Conservation (phyloP, 2,113 vertebrate species). For the Solenodon paradoxus region DNA sequence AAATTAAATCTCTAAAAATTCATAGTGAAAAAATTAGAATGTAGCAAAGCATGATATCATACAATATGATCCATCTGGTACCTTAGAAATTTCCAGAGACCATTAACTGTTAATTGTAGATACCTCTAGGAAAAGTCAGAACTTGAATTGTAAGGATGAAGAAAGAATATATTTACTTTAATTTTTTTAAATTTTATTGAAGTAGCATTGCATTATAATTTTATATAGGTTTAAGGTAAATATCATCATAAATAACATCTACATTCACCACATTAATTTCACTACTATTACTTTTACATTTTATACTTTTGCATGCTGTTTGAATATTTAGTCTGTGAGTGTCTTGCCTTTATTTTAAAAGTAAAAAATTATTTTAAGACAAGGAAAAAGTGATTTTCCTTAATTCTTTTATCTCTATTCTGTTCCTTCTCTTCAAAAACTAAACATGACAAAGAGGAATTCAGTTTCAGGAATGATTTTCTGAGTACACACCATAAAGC, state of each 20-base stretch:
- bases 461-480: not conserved
- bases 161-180: not conserved
- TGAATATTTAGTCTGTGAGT: not conserved
- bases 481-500: not conserved
- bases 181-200: too few relatives aligned
- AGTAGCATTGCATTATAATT: too few relatives aligned
- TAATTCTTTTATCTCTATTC: not conserved
- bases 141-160: not conserved
- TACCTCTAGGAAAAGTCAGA: not conserved
- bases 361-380: not conserved
- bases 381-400: not conserved
- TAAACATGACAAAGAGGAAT: not conserved
- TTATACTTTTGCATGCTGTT: not conserved
- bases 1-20: not conserved
- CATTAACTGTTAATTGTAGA: not conserved
- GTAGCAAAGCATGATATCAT: not conserved
- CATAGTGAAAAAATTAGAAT: not conserved
- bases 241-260: too few relatives aligned
- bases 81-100: not conserved
- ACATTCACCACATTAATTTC: too few relatives aligned
- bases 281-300: too few relatives aligned
- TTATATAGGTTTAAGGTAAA: too few relatives aligned
- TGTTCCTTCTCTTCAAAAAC: conserved; percentile 17
- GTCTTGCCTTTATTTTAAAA: conserved; percentile 11
- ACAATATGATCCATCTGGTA: not conserved